Evolutionary conservation across 2,888 invertebrate species (phyloP), one percentile per base, ranked within the genome.

Genomic region (Spicauda simplicius): DNA sequence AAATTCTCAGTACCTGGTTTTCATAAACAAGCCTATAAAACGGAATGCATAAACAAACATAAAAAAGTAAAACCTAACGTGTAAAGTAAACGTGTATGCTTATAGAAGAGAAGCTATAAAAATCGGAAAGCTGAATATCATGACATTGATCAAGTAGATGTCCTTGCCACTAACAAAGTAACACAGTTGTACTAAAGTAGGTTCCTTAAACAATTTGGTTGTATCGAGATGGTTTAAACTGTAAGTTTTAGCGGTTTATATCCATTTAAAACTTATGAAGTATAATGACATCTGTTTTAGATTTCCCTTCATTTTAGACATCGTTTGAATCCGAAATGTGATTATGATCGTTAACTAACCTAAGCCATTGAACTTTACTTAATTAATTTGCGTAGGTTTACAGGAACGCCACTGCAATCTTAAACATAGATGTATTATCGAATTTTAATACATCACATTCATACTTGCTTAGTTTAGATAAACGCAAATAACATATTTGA

Each of bases 91-190:
- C 48, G n/a, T 45, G 33, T 10, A 33, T 33, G 20, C 41, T 45
- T 59, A 48, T 25, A 16, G 59, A 41, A n/a, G 2, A 41, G n/a
- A 62, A 8, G 11, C n/a, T 41, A 41, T 48, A 82, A 80, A 77
- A 74, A 45, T 72, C 72, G 70, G 70, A 77, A 76, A 72, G 74
- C 75, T 80, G 41, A 41, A 41, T 41, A 41, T 14, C 41, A 75
- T 83, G 87, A 85, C 86, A 85, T 88, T 86, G 83, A 80, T 78
- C 80, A 80, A 79, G 74, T 20, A 25, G 75, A 69, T 77, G 86
- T 84, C 85, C 87, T 88, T 53, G n/a, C n/a, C n/a, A n/a, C n/a
- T n/a, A n/a, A n/a, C n/a, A n/a, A n/a, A n/a, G n/a, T n/a, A n/a
- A n/a, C n/a, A n/a, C n/a, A n/a, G n/a, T n/a, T 20, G 53, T 50